Conservation (phyloP, 2,797 vertebrate species). For the Hafferia zeledoni region DNA sequence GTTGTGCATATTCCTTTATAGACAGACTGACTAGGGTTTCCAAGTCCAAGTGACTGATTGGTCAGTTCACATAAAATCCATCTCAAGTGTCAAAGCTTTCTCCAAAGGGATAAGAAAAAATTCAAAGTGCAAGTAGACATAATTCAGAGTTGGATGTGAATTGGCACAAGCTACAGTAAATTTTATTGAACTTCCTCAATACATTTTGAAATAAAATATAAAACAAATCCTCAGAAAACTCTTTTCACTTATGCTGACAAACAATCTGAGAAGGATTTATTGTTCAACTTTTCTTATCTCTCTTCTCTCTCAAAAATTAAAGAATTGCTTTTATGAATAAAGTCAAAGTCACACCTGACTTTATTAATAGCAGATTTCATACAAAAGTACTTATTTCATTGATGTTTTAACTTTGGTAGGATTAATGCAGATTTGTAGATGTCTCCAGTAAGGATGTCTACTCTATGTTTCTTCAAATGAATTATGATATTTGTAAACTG, state of each 20-base stretch:
- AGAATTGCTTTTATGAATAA: not conserved
- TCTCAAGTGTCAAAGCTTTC: not conserved
- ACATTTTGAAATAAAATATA: not conserved
- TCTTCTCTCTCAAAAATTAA: not conserved
- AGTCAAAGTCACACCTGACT: accelerated
- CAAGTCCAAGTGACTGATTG: not conserved
- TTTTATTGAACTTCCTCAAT: not conserved
- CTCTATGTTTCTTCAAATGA: not conserved
- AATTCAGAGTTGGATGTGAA: not conserved
- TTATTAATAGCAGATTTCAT: not conserved
- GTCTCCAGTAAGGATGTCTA: not conserved
- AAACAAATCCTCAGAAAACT: not conserved
- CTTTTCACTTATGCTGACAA: not conserved
- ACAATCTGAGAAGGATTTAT: not conserved
- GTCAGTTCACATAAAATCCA: not conserved
- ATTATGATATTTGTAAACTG: not conserved
- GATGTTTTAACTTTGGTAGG: not conserved
- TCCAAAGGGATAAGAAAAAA: not conserved
- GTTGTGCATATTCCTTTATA: not conserved
- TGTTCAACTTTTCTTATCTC: not conserved
- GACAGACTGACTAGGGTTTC: not conserved
- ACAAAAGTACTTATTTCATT: not conserved
- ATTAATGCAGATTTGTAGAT: not conserved
- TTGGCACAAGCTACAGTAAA: not conserved
- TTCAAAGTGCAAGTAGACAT: not conserved